Evolutionary conservation across 1,140 invertebrate genomes (phyloP).

Genomic region (Orussus abietinus): DNA sequence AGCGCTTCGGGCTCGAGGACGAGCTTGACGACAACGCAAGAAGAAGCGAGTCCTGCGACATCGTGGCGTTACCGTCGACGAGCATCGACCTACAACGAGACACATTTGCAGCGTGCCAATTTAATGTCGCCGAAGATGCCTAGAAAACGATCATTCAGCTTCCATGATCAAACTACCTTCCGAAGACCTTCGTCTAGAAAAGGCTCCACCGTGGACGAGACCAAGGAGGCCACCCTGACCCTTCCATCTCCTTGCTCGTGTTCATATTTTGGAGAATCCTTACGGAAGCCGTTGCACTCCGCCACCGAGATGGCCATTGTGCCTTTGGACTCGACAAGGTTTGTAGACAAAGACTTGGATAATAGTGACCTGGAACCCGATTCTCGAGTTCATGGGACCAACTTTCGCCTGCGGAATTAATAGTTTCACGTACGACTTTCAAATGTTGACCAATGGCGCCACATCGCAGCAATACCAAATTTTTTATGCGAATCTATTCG

Average conservation of each 20-base stretch:
- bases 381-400: too few relatives aligned
- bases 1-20: constrained; percentile 33
- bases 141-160: constrained; percentile 52
- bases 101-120: constrained; percentile 36
- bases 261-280: constrained; percentile 69
- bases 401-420: too few relatives aligned
- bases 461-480: too few relatives aligned
- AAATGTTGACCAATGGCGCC: too few relatives aligned
- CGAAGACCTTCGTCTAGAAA: constrained; percentile 14
- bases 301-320: constrained; percentile 57
- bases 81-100: constrained; percentile 57
- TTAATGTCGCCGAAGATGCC: constrained; percentile 34
- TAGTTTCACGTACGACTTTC: too few relatives aligned
- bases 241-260: constrained; percentile 72
- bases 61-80: constrained; percentile 43
- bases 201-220: constrained; percentile 22
- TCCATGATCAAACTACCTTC: constrained; percentile 42
- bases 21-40: constrained; percentile 18
- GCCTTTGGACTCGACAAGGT: too few relatives aligned
- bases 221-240: constrained; percentile 18
- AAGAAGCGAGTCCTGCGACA: constrained; percentile 25
- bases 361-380: too few relatives aligned
- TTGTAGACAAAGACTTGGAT: constrained; percentile 24
- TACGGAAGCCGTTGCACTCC: constrained; percentile 38
- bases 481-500: too few relatives aligned